A percentile compares a stretch with the other conserved stretches of the same genome.
Evolutionary conservation across 2,113 vertebrate species (phyloP).

Genomic region (Hiodon alosoides): DNA sequence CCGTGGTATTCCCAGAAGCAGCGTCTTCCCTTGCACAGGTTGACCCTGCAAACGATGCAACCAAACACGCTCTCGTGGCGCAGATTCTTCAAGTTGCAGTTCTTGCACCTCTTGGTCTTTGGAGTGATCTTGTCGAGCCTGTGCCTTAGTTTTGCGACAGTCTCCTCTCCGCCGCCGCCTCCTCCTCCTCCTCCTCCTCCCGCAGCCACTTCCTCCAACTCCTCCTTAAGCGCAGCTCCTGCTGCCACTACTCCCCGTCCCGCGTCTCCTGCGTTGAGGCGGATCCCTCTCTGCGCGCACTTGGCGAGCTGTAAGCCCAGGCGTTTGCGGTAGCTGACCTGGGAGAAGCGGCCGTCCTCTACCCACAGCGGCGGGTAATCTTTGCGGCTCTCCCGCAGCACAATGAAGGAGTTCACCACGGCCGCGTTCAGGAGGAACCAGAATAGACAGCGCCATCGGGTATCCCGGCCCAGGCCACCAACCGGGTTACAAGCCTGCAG

Average conservation of each 20-base stretch:
- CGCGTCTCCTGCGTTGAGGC: slow-evolving; percentile 15
- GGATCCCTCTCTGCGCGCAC: slow-evolving; percentile 41
- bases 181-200: not conserved
- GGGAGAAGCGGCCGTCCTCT: slow-evolving; percentile 58
- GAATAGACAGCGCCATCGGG: slow-evolving; percentile 61
- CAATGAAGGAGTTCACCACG: slow-evolving; percentile 66
- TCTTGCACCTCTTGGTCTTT: slow-evolving; percentile 51
- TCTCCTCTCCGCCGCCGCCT: not conserved
- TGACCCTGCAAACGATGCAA: slow-evolving; percentile 48
- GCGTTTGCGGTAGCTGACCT: slow-evolving; percentile 58
- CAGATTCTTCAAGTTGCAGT: slow-evolving; percentile 50
- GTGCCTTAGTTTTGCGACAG: slow-evolving; percentile 35
- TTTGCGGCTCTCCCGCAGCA: slow-evolving; percentile 62
- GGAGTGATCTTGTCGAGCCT: slow-evolving; percentile 47
- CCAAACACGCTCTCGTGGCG: slow-evolving; percentile 55
- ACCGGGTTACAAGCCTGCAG: slow-evolving; percentile 64
- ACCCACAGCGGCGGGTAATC: slow-evolving; percentile 60
- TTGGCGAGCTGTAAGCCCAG: slow-evolving; percentile 60
- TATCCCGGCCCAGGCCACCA: slow-evolving; percentile 54
- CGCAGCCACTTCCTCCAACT: not conserved
- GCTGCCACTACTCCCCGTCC: not conserved
- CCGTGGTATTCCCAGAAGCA: slow-evolving; percentile 65
- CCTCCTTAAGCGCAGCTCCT: not conserved
- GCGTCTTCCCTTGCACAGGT: slow-evolving; percentile 50
- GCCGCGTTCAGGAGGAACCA: slow-evolving; percentile 67